Conservation (phyloP, 2,888 invertebrate species). For the Cephalotes varians region DNA sequence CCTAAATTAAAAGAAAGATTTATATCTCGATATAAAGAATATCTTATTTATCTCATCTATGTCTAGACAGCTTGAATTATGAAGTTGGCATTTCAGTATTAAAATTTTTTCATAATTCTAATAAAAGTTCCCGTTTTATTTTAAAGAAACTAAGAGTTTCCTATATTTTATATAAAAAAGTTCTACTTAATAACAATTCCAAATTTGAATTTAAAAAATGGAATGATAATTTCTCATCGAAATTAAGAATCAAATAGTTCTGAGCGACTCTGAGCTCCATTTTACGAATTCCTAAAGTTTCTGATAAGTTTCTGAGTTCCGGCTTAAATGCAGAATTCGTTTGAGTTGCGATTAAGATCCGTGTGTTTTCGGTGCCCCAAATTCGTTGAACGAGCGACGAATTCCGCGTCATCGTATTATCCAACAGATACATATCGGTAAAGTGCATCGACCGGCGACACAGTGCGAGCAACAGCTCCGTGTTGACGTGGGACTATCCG, state of each 20-base stretch:
- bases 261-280: neutral
- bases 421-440: constrained; percentile 20
- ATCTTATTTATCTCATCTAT: neutral
- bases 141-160: neutral
- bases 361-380: neutral
- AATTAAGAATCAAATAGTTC: neutral
- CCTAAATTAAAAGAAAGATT: neutral
- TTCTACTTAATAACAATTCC: neutral
- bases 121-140: neutral
- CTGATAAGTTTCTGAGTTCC: neutral
- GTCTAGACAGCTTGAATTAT: neutral
- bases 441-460: constrained; percentile 21
- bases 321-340: neutral
- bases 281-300: neutral
- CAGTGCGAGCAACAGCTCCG: neutral
- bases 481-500: constrained; percentile 8
- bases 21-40: neutral
- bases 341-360: neutral
- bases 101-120: neutral
- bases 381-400: neutral
- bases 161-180: neutral
- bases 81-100: neutral
- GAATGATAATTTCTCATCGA: neutral
- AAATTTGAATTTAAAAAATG: neutral
- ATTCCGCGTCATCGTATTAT: neutral